A percentile compares a stretch with the other conserved stretches of the same genome.
Conservation (phyloP, 2,113 vertebrate species). For the Xenopus laevis region DNA sequence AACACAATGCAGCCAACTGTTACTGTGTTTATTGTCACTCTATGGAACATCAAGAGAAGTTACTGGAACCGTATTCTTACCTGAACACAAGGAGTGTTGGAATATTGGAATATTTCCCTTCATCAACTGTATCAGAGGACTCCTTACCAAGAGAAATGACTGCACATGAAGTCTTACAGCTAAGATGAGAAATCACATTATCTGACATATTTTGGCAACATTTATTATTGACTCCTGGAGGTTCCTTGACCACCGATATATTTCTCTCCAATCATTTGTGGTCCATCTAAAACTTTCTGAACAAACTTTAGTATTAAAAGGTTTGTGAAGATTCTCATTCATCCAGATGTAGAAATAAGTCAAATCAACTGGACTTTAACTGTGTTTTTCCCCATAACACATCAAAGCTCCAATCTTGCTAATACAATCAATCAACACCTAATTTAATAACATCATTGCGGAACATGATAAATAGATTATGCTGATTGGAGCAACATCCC, state of each 20-base stretch:
- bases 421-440: too few relatives aligned
- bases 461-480: too few relatives aligned
- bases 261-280: neutral
- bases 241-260: neutral
- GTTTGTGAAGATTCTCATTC: too few relatives aligned
- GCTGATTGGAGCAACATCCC: too few relatives aligned
- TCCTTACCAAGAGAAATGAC: slow-evolving; percentile 71
- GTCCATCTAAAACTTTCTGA: neutral
- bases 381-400: too few relatives aligned
- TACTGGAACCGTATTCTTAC: slow-evolving; percentile 57
- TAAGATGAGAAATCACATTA: slow-evolving; percentile 54
- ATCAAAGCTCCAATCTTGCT: too few relatives aligned
- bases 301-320: neutral
- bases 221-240: neutral
- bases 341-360: too few relatives aligned
- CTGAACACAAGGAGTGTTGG: slow-evolving; percentile 58
- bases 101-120: slow-evolving; percentile 55
- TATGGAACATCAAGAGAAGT: slow-evolving; percentile 53
- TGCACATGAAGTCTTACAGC: slow-evolving; percentile 69
- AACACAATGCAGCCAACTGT: slow-evolving; percentile 61
- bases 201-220: too few relatives aligned
- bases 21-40: slow-evolving; percentile 63
- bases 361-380: too few relatives aligned
- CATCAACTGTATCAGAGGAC: slow-evolving; percentile 54
- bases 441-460: too few relatives aligned